phyloP scores from a whole-genome alignment of 2,888 invertebrate species.

The Xylota segnis region DNA sequence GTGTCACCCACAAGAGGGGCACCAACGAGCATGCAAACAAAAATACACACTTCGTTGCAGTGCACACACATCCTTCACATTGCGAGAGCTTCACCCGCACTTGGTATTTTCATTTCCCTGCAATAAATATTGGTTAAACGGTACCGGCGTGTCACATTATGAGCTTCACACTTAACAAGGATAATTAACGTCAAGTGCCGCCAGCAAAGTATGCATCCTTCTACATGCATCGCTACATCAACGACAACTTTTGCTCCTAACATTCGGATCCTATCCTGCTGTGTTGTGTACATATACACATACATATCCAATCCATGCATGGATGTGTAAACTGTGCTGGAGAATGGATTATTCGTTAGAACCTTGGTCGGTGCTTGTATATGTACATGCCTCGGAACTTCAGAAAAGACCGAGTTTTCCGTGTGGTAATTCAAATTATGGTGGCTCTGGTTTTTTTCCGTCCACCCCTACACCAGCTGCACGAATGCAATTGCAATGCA shows the following conservation, averaged over 20 bases:
- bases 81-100: slow-evolving; percentile 54
- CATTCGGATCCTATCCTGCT: slow-evolving; percentile 28
- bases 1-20: slow-evolving; percentile 18
- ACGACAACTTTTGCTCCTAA: slow-evolving; percentile 62
- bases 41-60: slow-evolving; percentile 52
- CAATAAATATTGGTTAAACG: slow-evolving; percentile 73
- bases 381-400: slow-evolving; percentile 24
- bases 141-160: slow-evolving; percentile 73
- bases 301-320: not conserved
- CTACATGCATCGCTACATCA: slow-evolving; percentile 40
- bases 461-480: not conserved
- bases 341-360: slow-evolving; percentile 52
- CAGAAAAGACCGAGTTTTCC: slow-evolving; percentile 22
- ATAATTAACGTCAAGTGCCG: slow-evolving; percentile 75
- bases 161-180: slow-evolving; percentile 74
- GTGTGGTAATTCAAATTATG: slow-evolving; percentile 39
- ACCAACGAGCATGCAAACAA: slow-evolving; percentile 42
- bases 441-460: not conserved
- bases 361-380: not conserved
- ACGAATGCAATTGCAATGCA: slow-evolving; percentile 28
- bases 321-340: not conserved
- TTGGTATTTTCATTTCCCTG: slow-evolving; percentile 72
- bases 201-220: slow-evolving; percentile 66
- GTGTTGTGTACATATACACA: not conserved
- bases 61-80: slow-evolving; percentile 35